Conservation (phyloP, 2,797 vertebrate species). For the Cynopterus sphinx region DNA sequence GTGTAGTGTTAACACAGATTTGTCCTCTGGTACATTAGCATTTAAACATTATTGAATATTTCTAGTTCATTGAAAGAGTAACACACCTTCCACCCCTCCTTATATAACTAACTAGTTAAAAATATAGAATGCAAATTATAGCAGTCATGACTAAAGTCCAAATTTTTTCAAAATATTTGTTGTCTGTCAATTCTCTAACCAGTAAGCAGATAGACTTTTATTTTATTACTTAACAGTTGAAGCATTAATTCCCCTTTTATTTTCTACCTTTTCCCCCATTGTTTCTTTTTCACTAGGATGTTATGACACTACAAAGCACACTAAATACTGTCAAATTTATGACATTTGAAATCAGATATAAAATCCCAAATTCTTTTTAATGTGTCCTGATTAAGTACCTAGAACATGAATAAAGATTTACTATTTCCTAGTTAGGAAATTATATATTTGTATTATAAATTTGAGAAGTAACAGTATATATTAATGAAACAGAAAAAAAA, state of each 20-base stretch:
- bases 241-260: not conserved
- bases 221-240: not conserved
- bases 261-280: not conserved
- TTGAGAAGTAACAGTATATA: not conserved
- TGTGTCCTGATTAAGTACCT: not conserved
- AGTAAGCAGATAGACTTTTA: not conserved
- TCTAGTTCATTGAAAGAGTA: not conserved
- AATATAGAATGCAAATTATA: not conserved
- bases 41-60: not conserved
- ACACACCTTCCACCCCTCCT: fast-evolving
- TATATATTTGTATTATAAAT: not conserved
- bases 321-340: not conserved
- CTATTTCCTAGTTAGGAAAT: not conserved
- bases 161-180: not conserved
- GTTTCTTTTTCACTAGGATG: not conserved
- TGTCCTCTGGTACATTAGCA: not conserved
- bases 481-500: not conserved
- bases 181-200: not conserved
- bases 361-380: not conserved
- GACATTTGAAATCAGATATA: not conserved
- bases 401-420: not conserved
- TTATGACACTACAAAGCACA: not conserved
- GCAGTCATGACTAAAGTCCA: not conserved
- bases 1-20: not conserved
- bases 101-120: not conserved